phyloP scores from a whole-genome alignment of 2,113 vertebrate species.

The Lynx canadensis region DNA sequence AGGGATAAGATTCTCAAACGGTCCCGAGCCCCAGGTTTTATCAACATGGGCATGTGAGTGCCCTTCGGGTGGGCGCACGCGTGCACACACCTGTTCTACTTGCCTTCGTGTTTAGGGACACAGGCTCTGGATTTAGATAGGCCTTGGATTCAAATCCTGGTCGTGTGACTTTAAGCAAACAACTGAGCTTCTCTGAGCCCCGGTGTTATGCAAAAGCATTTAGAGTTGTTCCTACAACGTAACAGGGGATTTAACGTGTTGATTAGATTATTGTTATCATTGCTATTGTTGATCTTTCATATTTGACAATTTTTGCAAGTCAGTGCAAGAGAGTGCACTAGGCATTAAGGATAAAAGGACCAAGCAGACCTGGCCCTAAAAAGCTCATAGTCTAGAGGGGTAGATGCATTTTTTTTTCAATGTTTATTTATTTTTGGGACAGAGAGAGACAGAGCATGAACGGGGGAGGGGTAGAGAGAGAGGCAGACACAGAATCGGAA shows the following conservation, averaged over 20 bases:
- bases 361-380: neutral
- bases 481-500: too few species aligned
- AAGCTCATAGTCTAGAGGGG: neutral
- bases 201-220: neutral
- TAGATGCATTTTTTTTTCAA: neutral
- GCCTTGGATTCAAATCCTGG: neutral
- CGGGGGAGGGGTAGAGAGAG: too few species aligned
- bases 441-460: too few species aligned
- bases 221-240: neutral
- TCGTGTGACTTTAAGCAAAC: neutral
- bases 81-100: fast-evolving
- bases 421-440: too few species aligned
- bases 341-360: neutral
- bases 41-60: neutral
- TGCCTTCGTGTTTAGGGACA: neutral
- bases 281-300: neutral
- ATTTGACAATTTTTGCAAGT: neutral
- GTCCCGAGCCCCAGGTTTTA: neutral
- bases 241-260: neutral
- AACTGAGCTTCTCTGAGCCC: neutral
- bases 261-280: neutral
- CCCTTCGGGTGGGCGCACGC: fast-evolving
- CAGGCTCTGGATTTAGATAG: neutral
- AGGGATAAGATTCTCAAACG: neutral
- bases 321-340: neutral